Evolutionary conservation across 2,113 vertebrate species (phyloP).

Genomic region (Leucoraja erinaceus): DNA sequence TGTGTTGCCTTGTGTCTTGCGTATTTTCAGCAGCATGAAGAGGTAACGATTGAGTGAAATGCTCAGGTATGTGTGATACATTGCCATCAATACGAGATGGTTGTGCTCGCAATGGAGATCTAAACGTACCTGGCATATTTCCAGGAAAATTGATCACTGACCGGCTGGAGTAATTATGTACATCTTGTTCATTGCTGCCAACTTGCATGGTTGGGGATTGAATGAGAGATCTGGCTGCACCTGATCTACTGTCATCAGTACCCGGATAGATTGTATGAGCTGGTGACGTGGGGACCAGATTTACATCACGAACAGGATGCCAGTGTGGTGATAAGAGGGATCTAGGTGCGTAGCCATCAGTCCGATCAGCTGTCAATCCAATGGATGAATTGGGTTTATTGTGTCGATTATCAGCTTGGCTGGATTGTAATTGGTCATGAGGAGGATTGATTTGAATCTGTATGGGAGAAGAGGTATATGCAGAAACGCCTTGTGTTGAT

Average conservation of each 20-base stretch:
- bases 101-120: not conserved
- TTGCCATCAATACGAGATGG: not conserved
- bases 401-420: not conserved
- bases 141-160: too few relatives aligned
- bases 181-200: not conserved
- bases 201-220: not conserved
- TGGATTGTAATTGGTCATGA: not conserved
- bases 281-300: not conserved
- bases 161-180: not conserved
- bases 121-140: not conserved
- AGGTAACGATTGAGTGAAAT: not conserved
- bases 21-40: not conserved
- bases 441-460: not conserved
- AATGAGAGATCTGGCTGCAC: not conserved
- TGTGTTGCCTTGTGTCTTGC: not conserved
- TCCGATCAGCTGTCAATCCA: too few relatives aligned
- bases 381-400: not conserved
- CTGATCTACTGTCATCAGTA: not conserved
- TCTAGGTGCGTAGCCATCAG: not conserved
- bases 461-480: not conserved
- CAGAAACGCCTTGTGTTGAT: not conserved
- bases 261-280: not conserved
- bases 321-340: not conserved
- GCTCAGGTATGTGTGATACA: not conserved
- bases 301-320: not conserved